Conservation (phyloP, 2,888 invertebrate genomes). For the Listrodromus nycthemerus region DNA sequence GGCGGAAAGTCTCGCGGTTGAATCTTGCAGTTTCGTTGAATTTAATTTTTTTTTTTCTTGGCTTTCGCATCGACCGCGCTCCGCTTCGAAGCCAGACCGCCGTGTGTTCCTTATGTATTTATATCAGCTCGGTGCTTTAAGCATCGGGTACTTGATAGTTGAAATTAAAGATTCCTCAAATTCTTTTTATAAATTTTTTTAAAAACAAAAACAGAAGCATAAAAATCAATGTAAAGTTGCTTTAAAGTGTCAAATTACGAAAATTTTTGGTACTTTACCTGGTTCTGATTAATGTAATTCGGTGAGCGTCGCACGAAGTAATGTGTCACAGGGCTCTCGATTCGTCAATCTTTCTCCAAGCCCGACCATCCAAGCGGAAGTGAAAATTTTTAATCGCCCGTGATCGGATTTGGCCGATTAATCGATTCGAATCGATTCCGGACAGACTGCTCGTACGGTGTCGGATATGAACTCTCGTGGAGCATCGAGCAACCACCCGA, state of each 20-base stretch:
- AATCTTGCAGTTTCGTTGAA: neutral
- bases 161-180: too few relatives aligned
- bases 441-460: constrained; percentile 13
- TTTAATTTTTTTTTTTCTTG: neutral
- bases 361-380: constrained; percentile 33
- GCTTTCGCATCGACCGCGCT: neutral
- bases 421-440: constrained; percentile 58
- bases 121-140: neutral
- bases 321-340: constrained; percentile 42
- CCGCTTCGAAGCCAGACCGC: neutral
- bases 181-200: too few relatives aligned
- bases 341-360: constrained; percentile 42
- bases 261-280: too few relatives aligned
- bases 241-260: too few relatives aligned
- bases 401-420: constrained; percentile 61
- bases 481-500: constrained; percentile 14
- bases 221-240: too few relatives aligned
- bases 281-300: neutral
- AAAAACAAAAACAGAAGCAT: too few relatives aligned
- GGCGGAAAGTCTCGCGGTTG: neutral
- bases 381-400: constrained; percentile 54
- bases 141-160: too few relatives aligned
- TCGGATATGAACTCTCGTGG: constrained; percentile 46
- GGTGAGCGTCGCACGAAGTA: constrained; percentile 34
- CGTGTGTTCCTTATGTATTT: constrained; percentile 32